Conservation (phyloP, 2,113 vertebrate species). For the Acrocephalus kingi region DNA sequence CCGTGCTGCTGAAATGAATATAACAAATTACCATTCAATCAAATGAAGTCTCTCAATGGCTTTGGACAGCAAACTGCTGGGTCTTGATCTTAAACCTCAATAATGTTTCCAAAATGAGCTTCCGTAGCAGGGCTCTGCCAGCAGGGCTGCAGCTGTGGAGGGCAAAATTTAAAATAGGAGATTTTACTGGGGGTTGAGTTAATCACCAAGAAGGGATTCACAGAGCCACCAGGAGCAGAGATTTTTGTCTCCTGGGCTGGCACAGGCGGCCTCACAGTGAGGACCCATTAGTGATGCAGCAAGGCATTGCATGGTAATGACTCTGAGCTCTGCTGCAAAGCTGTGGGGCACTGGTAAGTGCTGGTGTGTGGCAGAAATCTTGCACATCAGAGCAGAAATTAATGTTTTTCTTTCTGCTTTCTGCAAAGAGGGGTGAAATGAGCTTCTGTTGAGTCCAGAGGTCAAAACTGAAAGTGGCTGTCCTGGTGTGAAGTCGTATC, state of each 20-base stretch:
- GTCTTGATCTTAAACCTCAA: slow-evolving; percentile 35
- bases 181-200: neutral
- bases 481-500: neutral
- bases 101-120: neutral
- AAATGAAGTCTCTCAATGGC: neutral
- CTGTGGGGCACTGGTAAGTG: neutral
- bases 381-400: neutral
- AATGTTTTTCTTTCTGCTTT: neutral
- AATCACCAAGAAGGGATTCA: neutral
- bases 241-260: neutral
- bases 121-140: neutral
- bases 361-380: neutral
- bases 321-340: neutral
- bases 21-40: slow-evolving; percentile 19
- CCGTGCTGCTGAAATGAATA: neutral
- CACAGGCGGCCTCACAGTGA: neutral
- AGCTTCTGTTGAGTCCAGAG: fast-evolving
- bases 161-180: too few relatives aligned
- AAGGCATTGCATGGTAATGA: neutral
- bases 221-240: neutral
- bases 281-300: neutral
- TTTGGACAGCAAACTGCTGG: slow-evolving; percentile 24
- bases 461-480: neutral
- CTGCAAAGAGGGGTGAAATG: neutral
- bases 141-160: neutral